Evolutionary conservation across 2,888 invertebrate species (phyloP).

Genomic region (Iphiclides podalirius): DNA sequence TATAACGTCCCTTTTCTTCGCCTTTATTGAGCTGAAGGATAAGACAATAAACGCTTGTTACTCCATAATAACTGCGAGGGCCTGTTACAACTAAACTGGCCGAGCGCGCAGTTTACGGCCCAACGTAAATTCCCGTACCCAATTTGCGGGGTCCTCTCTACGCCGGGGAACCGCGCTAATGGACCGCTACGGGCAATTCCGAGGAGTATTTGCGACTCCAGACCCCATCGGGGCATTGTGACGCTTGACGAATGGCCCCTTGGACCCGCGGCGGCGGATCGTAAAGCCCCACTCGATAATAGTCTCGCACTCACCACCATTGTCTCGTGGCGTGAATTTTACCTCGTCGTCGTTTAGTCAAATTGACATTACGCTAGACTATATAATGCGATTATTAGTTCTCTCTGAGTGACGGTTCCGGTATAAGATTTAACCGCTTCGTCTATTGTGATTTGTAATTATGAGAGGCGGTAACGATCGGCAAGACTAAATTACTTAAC

Average conservation of each 20-base stretch:
- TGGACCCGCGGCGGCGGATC: neutral
- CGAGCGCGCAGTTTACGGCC: neutral
- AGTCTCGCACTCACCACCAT: slow-evolving; percentile 1
- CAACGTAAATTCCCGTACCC: neutral
- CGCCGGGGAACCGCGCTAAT: neutral
- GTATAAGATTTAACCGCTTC: too few relatives aligned
- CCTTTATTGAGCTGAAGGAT: too few relatives aligned
- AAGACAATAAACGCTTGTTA: too few relatives aligned
- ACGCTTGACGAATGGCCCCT: slow-evolving; percentile 1
- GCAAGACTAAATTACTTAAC: too few relatives aligned
- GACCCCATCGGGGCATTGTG: slow-evolving; percentile 1
- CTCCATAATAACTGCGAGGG: too few relatives aligned
- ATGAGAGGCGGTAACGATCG: too few relatives aligned
- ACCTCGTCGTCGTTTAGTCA: neutral
- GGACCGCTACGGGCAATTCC: neutral
- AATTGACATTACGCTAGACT: too few relatives aligned
- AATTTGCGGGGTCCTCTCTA: neutral
- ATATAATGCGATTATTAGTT: too few relatives aligned
- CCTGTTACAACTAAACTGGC: too few relatives aligned
- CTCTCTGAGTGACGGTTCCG: too few relatives aligned
- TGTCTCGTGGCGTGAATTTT: neutral
- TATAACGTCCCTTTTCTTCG: too few relatives aligned
- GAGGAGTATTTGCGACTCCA: slow-evolving; percentile 2
- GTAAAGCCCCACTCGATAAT: slow-evolving; percentile 8
- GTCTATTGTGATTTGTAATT: too few relatives aligned